Base-by-base conservation (phyloP, 2,888 invertebrate genomes). In the Druceiella hillmani region DNA sequence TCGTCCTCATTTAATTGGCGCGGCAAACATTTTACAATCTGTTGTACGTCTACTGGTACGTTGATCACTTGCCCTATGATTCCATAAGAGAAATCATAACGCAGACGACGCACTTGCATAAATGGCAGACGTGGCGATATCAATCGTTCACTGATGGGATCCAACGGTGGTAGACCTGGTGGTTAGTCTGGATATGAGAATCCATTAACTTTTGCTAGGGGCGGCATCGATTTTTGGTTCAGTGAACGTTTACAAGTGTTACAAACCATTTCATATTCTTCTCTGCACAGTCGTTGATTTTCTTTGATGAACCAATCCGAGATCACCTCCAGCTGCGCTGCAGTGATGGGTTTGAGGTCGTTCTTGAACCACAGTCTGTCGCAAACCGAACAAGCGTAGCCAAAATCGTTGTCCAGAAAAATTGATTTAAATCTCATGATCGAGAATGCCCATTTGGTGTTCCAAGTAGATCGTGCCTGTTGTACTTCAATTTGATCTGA, bases 61-160 rank as follows among this genome's bases (percentile, higher is more conserved):
- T 61, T 62, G 7, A 62, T 62, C 35, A 60, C 52, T 55, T 62
- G 59, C 0, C 56, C 59, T 15, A 52, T 40, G 10, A 61, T 60
- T 45, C 57, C 58, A 50, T 53, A 55, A 47, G 47, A 46, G 36
- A 43, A 44, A 29, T 56, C 53, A 52, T 57, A 51, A 1, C 55
- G 51, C 49, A 58, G 50, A 24, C 55, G 46, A 44, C 57, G 52
- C 41, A 59, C 50, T 52, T 59, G 56, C 55, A 54, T 57, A 30
- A 58, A 58, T 45, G 55, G 56, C 7, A 58, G 45, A 16, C 53
- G 49, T 15, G 56, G 57, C 10, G 57, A 56, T 1, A 58, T 49
- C 9, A 59, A 52, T 45, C 56, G 49, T 55, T 55, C 53, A 50
- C 47, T 51, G 16, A 59, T 52, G 1, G 50, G 52, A 55, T 57